phyloP scores from a whole-genome alignment of 2,888 invertebrate species.

The Calameuta idolon region DNA sequence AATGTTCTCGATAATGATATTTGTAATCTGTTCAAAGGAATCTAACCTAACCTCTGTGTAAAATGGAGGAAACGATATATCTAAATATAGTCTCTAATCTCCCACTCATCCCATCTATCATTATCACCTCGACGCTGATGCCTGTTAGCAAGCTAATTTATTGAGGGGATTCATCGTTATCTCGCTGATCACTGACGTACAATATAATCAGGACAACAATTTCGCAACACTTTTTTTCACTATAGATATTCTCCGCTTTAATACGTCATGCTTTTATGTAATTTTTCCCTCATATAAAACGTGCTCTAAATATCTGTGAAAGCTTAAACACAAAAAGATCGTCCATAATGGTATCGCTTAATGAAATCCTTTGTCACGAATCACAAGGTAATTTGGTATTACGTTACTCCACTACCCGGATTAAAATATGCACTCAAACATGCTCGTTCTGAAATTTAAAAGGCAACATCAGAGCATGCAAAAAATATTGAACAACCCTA shows the following conservation, averaged over 20 bases:
- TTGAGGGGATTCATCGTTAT: neutral
- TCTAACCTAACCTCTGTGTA: neutral
- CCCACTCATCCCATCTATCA: neutral
- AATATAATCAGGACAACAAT: neutral
- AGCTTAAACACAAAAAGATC: too few species aligned
- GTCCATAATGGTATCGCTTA: neutral
- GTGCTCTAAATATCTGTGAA: too few species aligned
- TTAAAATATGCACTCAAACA: neutral
- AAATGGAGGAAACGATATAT: too few species aligned
- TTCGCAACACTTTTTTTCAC: neutral
- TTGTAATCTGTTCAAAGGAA: neutral
- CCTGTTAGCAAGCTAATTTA: neutral
- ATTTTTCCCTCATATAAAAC: too few species aligned
- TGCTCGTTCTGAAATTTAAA: neutral
- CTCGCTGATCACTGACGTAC: neutral
- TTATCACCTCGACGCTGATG: neutral
- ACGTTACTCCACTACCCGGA: neutral
- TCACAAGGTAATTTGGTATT: neutral
- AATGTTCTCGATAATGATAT: neutral
- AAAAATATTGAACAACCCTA: neutral
- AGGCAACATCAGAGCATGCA: neutral
- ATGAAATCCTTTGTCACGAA: neutral
- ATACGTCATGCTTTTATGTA: neutral
- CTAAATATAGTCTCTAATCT: neutral
- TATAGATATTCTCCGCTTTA: neutral